Conservation (phyloP, 1,140 invertebrate species). For the Eueides isabella region DNA sequence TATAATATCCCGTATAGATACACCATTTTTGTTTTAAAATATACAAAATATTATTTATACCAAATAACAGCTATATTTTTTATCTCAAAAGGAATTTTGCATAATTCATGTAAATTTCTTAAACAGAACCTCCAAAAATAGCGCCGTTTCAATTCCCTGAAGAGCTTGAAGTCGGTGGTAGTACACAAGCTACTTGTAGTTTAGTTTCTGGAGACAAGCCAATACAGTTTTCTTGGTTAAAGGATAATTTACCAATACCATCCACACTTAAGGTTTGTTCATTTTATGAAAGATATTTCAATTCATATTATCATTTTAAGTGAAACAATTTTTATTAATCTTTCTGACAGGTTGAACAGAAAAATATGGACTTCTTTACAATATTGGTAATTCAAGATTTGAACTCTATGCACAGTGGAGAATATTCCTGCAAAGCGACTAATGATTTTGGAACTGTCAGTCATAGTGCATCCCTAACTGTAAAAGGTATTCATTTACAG, state of each 20-base stretch:
- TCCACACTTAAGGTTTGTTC: constrained; percentile 66
- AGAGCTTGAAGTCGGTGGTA: constrained; percentile 77
- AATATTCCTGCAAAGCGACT: constrained; percentile 89
- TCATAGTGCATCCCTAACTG: constrained; percentile 87
- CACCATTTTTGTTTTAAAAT: too few species aligned
- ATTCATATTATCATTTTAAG: not conserved
- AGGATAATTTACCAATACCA: constrained; percentile 75
- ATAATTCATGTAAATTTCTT: not conserved
- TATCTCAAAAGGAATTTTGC: not conserved
- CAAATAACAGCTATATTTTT: too few species aligned
- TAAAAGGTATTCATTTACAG: constrained; percentile 86
- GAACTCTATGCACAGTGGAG: constrained; percentile 89
- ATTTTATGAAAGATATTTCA: not conserved
- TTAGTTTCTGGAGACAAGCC: constrained; percentile 77
- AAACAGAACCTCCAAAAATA: constrained; percentile 74
- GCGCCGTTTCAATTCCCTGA: constrained; percentile 74
- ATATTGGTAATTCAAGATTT: constrained; percentile 90
- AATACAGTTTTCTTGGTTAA: constrained; percentile 76
- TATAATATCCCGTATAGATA: too few species aligned
- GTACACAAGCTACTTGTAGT: constrained; percentile 76
- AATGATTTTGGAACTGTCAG: constrained; percentile 88
- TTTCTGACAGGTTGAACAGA: constrained; percentile 68
- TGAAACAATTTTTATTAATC: too few species aligned
- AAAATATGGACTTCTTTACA: constrained; percentile 79
- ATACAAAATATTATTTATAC: too few species aligned